Conservation (phyloP, 2,797 vertebrate genomes). For the Strix occidentalis region DNA sequence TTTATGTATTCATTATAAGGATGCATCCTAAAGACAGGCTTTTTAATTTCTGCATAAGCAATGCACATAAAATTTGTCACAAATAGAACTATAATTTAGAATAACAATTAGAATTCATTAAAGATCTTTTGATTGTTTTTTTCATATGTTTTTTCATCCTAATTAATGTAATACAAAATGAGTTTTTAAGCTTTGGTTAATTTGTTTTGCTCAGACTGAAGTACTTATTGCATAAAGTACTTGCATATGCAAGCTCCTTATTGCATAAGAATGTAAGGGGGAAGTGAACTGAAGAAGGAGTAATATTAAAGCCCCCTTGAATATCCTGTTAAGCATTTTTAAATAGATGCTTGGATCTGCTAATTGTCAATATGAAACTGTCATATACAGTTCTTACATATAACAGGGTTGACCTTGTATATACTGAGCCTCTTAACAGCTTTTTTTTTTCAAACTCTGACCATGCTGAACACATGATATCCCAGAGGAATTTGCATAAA, state of each 20-base stretch:
- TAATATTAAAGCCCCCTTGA: neutral
- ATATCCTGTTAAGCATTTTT: neutral
- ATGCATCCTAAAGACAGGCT: neutral
- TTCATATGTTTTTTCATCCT: neutral
- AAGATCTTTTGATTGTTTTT: neutral
- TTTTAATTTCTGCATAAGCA: slow-evolving; percentile 32
- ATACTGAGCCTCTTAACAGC: neutral
- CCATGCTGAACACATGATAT: neutral
- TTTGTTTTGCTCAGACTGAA: slow-evolving; percentile 9
- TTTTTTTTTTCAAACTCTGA: neutral
- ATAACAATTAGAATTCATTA: slow-evolving; percentile 14
- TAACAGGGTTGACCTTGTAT: neutral
- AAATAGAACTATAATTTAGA: slow-evolving; percentile 10
- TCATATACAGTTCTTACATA: too few species aligned
- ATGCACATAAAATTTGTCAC: neutral
- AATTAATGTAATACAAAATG: neutral
- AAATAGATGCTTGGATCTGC: neutral
- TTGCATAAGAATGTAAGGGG: neutral
- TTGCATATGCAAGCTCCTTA: neutral
- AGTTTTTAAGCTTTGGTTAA: slow-evolving; percentile 24
- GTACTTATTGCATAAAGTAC: neutral
- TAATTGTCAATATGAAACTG: neutral
- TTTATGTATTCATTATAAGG: neutral
- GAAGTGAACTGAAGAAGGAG: neutral
- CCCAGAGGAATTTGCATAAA: neutral